Percentiles rank a stretch among this genome's conserved stretches.
These are phyloP conservation scores for Pheosia tremula DNA, from an alignment of 2,888 invertebrate genomes.

Conservation along the genomic window DNA sequence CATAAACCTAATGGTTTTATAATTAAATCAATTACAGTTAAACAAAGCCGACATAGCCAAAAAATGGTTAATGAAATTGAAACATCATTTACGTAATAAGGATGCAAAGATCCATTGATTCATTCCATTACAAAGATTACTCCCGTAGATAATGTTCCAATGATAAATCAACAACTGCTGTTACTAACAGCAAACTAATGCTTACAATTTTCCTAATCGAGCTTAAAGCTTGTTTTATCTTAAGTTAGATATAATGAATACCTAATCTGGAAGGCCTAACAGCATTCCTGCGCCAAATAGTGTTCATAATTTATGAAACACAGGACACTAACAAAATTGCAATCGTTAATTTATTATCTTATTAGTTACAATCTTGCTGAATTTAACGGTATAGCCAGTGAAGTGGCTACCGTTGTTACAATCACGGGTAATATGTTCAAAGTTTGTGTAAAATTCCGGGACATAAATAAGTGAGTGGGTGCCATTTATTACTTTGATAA, in stretches of 20 bases:
- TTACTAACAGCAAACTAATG: conserved; percentile 42
- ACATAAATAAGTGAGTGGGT: conserved; percentile 10
- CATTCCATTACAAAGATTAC: conserved; percentile 25
- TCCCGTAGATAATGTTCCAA: conserved; percentile 27
- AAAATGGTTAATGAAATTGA: background rate
- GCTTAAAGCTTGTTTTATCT: conserved; percentile 62
- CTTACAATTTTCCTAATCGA: conserved; percentile 53
- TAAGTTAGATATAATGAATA: conserved; percentile 73
- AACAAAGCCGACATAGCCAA: background rate
- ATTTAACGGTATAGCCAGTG: background rate
- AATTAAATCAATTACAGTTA: background rate
- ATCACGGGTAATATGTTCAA: conserved; percentile 2
- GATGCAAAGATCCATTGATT: conserved; percentile 25
- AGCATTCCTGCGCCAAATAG: conserved; percentile 67
- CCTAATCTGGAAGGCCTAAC: conserved; percentile 69
- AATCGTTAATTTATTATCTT: conserved; percentile 22
- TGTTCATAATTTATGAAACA: conserved; percentile 50
- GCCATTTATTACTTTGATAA: conserved; percentile 32
- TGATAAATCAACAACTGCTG: conserved; percentile 43
- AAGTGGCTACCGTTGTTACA: background rate
- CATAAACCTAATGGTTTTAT: conserved; percentile 2
- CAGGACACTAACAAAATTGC: conserved; percentile 39
- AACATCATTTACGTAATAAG: conserved; percentile 16
- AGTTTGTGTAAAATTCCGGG: conserved; percentile 4
- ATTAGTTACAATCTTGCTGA: conserved; percentile 7